These are phyloP conservation scores for Bhutanitis thaidina DNA, from an alignment of 2,888 invertebrate species.

Conservation along the genomic window DNA sequence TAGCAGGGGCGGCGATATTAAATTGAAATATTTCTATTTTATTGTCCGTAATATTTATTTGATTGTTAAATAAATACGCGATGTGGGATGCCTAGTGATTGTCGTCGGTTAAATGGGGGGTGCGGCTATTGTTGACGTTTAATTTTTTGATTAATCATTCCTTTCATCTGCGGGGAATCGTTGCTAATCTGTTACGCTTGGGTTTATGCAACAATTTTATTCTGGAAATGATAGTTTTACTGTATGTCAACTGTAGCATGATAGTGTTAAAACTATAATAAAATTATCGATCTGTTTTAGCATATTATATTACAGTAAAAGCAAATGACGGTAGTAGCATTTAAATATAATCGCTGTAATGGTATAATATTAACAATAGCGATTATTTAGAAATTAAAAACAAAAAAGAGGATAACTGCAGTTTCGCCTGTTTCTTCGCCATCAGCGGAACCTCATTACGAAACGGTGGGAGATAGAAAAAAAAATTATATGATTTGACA, in stretches of 20 bases:
- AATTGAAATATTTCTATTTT: conserved; percentile 79
- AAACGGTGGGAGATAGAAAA: no score
- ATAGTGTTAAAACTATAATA: no score
- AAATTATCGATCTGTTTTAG: no score
- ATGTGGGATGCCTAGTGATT: conserved; percentile 74
- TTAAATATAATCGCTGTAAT: no score
- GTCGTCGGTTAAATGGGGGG: conserved; percentile 68
- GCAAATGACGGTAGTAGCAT: no score
- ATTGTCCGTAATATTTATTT: conserved; percentile 79
- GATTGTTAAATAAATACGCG: conserved; percentile 77
- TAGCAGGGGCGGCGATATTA: conserved; percentile 64
- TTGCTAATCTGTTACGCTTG: conserved; percentile 59
- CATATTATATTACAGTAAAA: no score
- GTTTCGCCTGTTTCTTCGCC: no score
- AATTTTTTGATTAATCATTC: conserved; percentile 80
- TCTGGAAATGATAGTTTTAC: conserved; percentile 25
- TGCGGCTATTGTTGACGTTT: conserved; percentile 69
- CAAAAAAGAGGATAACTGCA: no score
- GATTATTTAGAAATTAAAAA: no score
- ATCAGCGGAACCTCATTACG: no score
- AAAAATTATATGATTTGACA: no score
- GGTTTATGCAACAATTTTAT: conserved; percentile 35
- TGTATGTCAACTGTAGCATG: not conserved
- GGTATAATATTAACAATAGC: no score
- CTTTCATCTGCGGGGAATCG: conserved; percentile 47